Base-by-base conservation (phyloP, 2,113 vertebrate species). In the Leucopsar rothschildi region DNA sequence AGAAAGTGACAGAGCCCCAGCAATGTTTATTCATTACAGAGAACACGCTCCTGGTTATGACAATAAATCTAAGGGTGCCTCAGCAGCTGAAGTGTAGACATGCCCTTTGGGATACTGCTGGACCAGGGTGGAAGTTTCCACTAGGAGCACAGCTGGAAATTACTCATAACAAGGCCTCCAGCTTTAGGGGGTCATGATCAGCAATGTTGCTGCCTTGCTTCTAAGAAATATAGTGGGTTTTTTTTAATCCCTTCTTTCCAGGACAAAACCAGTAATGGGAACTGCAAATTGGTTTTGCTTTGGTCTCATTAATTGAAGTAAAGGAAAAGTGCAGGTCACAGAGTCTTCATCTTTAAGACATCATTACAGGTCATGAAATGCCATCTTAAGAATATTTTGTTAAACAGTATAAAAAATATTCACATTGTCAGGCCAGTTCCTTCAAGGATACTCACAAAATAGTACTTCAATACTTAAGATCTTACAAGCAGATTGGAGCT, bases 31-130 rank as follows among this genome's bases (percentile, higher is more conserved):
- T 86, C 79, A 42, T 81, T 59, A 64, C 72, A 52, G 47, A 83
- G 88, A 87, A 90, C 92, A 92, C 86, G 80, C 91, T 97, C 56
- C 92, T 90, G 86, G 90, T 94, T 90, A 71, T 86, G 76, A 86
- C 92, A 90, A 78, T 94, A 96, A 90, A 96, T 88, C 72, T 75
- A 56, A 81, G 12, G 13, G 76, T 86, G 59, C 44, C 87, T 75
- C 63, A 37, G 75, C 79, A 92, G 76, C 37, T 78, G 47, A 93
- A 88, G 71, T 88, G 80, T 21, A 76, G 92, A 88, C 59, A n/a
- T 88, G 86, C 63, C 87, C 88, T 94, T 92, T 86, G 76, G 93
- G 90, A 81, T 86, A 64, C 66, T 86, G 24, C 60, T 86, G 71
- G 82, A 93, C 60, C 35, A 49, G 42, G 22, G 61, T 86, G 56